Evolutionary conservation across 2,888 invertebrate species (phyloP), one percentile per base, ranked within the genome.

Genomic region (Elegia similella): DNA sequence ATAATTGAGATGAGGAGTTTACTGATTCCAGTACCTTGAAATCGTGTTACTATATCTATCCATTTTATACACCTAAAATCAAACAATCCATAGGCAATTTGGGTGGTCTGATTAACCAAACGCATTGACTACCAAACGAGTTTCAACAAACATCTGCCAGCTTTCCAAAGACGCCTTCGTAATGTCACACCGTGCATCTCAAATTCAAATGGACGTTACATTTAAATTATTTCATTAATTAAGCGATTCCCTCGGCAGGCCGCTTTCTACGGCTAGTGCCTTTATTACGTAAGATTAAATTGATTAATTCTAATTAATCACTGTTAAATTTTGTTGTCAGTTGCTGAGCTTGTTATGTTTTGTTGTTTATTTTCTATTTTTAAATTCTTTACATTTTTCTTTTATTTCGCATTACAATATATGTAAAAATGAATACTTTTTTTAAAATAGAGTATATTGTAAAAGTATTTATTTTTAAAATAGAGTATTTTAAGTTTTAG

Each of bases 251-350:
- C 8, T 54, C 32, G 30, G 42, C 53, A 47, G 56, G 55, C 48
- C 60, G 55, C 57, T 60, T 60, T 60, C 60, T 53, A 47, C 13
- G 52, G 52, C 57, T 57, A 52, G 52, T 30, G 42, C 55, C 54
- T 29, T 59, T 15, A 50, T 50, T 59, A 59, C 52, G 59, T 52
- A 52, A 44, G 42, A 44, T 38, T 43, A 34, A 43, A 55, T 59
- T 34, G 57, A 52, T 55, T 38, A 46, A n/a, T 23, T 17, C 17
- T 16, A 12, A n/a, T 42, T 52, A 23, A 52, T n/a, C 17, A 38
- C 23, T 7, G n/a, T 7, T 38, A 38, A 5, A 12, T 43, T 43
- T 43, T 43, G 15, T 43, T 13, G 16, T 15, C 7, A 13, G 13
- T 43, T 12, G 12, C 23, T 23, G 2, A 3, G 2, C 23, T 23